Conservation (phyloP, 2,797 vertebrate species). For the Halcyon leucocephala region DNA sequence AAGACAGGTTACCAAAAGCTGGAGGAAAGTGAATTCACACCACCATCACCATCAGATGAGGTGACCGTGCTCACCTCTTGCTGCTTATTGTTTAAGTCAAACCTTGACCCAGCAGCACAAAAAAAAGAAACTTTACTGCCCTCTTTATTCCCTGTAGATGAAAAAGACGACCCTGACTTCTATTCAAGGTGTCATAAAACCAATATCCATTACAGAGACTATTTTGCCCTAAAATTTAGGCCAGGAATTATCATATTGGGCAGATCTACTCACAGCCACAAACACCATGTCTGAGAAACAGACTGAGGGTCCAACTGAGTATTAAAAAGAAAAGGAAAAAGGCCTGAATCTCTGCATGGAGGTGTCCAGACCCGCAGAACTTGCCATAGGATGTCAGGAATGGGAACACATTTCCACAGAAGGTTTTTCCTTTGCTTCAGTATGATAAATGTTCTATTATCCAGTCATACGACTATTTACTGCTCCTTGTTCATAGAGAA, state of each 20-base stretch:
- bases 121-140: background rate
- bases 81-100: background rate
- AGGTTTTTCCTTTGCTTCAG: background rate
- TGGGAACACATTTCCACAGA: fast-evolving
- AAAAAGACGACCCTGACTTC: background rate
- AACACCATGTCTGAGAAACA: background rate
- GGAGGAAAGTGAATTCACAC: slow-evolving; percentile 36
- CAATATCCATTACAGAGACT: background rate
- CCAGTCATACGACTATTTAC: background rate
- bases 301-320: background rate
- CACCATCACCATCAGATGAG: background rate
- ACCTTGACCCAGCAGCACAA: background rate
- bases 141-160: background rate
- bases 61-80: background rate
- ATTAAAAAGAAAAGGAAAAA: background rate
- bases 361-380: background rate
- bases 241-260: background rate
- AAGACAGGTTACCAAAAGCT: slow-evolving; percentile 33
- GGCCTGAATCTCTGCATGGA: background rate
- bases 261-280: background rate
- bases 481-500: background rate
- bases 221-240: background rate
- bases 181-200: background rate
- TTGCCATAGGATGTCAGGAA: background rate
- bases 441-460: background rate